Evolutionary conservation across 2,113 vertebrate species (phyloP), one percentile per base, ranked within the genome.

Genomic region (Lathamus discolor): DNA sequence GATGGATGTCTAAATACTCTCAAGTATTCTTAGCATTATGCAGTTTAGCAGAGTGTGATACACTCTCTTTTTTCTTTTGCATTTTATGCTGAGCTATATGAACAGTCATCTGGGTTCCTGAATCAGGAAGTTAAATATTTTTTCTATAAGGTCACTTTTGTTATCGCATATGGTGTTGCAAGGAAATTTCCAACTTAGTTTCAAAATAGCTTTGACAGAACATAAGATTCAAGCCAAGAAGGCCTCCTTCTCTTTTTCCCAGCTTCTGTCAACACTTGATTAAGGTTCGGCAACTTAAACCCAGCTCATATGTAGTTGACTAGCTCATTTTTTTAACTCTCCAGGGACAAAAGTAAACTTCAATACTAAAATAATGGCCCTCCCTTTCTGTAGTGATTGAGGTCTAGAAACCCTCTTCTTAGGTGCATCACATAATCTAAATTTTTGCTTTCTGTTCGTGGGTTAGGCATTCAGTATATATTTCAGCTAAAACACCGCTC

Each of bases 131-230:
- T 81, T 57, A 94, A 96, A 90, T 94, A 69, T 84, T 93, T 92
- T 77, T 25, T 77, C 86, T 75, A 17, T 91, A 96, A 95, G 67
- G 55, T 96, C 88, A 90, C 72, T 94, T 94, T 87, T 88, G 69
- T 90, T 96, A 94, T 94, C 76, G 67, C 87, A 76, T 73, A n/a
- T 28, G 44, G 88, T 78, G 41, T 74, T 31, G 10, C 83, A 94
- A 94, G 79, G 83, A 94, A 90, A 83, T 90, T 90, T 97, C 83
- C 73, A 94, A 66, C 89, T 93, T 86, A 44, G 66, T 90, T 94
- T 94, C 94, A 90, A 94, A 96, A 93, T 67, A 93, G 37, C 79
- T 79, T 90, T 86, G 73, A 59, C 66, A 83, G 76, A 77, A 74
- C 27, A 9, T 59, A 51, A 63, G 70, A 84, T 51, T 92, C 51